Conservation (phyloP, 2,888 invertebrate genomes). For the Agrotis puta region DNA sequence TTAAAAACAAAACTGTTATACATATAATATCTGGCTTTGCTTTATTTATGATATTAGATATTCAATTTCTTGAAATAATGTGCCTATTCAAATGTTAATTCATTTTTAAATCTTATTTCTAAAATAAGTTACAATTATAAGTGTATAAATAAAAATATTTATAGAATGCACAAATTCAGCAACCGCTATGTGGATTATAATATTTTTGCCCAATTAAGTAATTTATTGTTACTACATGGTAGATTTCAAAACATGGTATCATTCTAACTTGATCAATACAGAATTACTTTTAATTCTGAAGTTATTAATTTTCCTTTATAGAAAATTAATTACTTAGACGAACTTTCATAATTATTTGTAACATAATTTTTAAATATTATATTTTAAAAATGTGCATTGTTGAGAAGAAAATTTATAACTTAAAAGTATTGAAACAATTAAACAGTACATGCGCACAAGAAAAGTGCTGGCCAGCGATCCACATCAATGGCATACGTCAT, state of each 20-base stretch:
- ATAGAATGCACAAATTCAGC: too few relatives aligned
- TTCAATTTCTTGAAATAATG: too few relatives aligned
- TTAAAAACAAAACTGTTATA: too few relatives aligned
- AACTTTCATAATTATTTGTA: background rate
- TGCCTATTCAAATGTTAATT: too few relatives aligned
- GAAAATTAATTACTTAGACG: fast-evolving
- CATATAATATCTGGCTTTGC: too few relatives aligned
- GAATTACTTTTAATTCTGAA: constrained; percentile 9
- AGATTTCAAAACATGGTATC: constrained; percentile 39
- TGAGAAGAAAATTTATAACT: background rate
- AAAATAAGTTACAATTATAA: too few relatives aligned
- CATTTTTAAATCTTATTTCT: too few relatives aligned
- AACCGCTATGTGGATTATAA: too few relatives aligned
- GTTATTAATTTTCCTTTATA: background rate
- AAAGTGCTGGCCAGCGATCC: constrained; percentile 89
- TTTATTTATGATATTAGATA: too few relatives aligned
- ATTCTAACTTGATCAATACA: constrained; percentile 49
- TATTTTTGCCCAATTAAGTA: background rate
- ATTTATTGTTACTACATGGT: constrained; percentile 31
- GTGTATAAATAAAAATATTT: too few relatives aligned
- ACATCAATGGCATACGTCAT: constrained; percentile 91
- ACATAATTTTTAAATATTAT: background rate
- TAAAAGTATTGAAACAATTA: constrained; percentile 71
- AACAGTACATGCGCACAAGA: constrained; percentile 84
- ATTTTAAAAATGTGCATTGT: background rate